Base-by-base conservation (phyloP, 2,797 vertebrate species). In the Cossypha niveicapilla region DNA sequence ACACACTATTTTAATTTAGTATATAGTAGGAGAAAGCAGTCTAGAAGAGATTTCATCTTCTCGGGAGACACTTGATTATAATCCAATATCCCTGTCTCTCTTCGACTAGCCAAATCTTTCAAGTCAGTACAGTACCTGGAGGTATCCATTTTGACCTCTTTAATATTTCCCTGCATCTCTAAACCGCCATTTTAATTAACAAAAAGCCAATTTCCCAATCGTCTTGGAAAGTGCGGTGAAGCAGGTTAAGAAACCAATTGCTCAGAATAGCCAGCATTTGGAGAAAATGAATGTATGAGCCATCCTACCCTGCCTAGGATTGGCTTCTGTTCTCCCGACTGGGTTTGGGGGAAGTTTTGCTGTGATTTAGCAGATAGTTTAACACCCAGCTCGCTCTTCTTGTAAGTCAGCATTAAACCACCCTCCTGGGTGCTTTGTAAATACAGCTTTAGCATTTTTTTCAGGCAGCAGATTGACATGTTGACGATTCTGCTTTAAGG, bases 401-500 rank as follows among this genome's bases (percentile, higher is more conserved):
- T 95, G 87, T 83, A 76, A 94, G 94, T 97, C 97, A 97, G 97
- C 96, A 96, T 93, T 96, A 96, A 97, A 95, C 95, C 93, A 88
- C 93, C 93, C 98, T 97, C 95, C 95, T 72, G 94, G 95, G 89
- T 94, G 94, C 95, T 97, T 96, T 96, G 97, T 97, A 98, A 98
- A 98, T 96, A 97, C 93, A 71, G 93, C 67, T 96, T 94, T 86
- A 93, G 83, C 96, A 77, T 96, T 98, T 96, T 97, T 97, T 97
- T 97, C 94, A 95, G 94, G 93, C 88, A 50, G 89, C 72, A 84
- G 96, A 98, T 97, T 98, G 98, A 97, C 98, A 96, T 97, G 97
- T 97, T 97, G 97, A 98, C 97, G 97, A 97, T 96, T 97, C 96
- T 85, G 96, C 97, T 98, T 95, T 97, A 98, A 97, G 97, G 94